These are phyloP conservation scores for Anas georgica DNA, from an alignment of 2,797 vertebrate species.

Conservation along the genomic window DNA sequence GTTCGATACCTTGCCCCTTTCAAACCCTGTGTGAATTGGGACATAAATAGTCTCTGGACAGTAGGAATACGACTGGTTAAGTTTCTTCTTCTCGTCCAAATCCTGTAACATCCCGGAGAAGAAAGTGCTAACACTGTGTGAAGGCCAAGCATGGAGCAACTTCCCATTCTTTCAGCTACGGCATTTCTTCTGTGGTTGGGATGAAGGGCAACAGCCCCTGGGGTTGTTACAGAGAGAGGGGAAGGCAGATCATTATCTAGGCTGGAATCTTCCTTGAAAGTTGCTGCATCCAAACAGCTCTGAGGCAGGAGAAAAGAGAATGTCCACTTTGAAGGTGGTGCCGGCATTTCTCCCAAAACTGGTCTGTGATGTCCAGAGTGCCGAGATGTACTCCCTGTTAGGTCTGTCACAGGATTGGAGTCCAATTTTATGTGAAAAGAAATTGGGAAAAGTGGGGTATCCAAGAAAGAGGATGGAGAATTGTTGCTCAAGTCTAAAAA, in stretches of 20 bases:
- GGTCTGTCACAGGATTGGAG: conserved; percentile 20
- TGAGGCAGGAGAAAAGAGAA: conserved; percentile 76
- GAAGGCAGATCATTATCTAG: conserved; percentile 14
- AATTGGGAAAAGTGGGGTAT: conserved; percentile 56
- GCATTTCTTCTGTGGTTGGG: conserved; percentile 2
- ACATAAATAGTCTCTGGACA: conserved; percentile 75
- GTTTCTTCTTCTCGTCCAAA: conserved; percentile 79
- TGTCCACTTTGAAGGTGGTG: conserved; percentile 67
- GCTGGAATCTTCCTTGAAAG: conserved; percentile 61
- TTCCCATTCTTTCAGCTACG: conserved; percentile 47
- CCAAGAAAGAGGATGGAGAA: conserved; percentile 35
- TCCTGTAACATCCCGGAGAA: conserved; percentile 81
- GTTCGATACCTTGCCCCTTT: conserved; percentile 63
- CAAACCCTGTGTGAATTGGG: conserved; percentile 75
- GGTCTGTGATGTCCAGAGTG: conserved; percentile 36
- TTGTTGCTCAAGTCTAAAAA: conserved; percentile 51
- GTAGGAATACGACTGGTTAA: conserved; percentile 71
- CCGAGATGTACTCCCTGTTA: conserved; percentile 46
- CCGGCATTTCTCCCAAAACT: background rate
- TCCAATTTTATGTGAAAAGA: conserved; percentile 70
- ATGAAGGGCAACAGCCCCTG: conserved; percentile 15
- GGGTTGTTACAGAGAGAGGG: background rate
- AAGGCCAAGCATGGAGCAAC: conserved; percentile 76
- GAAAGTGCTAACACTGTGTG: conserved; percentile 83
- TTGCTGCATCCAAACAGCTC: conserved; percentile 30